These are phyloP conservation scores for Syngnathus scovelli DNA, from an alignment of 2,113 vertebrate species.

Conservation along the genomic window DNA sequence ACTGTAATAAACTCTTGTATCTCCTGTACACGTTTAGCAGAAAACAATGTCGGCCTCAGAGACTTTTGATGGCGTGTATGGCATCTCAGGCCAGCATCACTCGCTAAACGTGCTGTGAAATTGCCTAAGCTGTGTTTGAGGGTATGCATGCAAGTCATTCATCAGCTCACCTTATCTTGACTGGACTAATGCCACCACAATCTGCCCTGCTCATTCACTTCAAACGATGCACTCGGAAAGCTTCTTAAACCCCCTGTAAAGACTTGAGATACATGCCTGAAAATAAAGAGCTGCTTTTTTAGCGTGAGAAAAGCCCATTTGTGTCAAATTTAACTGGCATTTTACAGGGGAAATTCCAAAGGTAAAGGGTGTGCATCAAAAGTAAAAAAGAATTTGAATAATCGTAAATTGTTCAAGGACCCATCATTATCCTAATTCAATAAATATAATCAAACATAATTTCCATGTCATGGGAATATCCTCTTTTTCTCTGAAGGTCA, in stretches of 20 bases:
- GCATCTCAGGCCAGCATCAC: not conserved
- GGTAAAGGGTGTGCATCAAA: not conserved
- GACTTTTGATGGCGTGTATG: not conserved
- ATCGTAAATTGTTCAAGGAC: not conserved
- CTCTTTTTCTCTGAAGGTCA: no score
- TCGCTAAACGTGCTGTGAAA: slow-evolving; percentile 59
- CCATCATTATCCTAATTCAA: not conserved
- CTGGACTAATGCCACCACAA: slow-evolving; percentile 50
- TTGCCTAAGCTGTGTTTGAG: slow-evolving; percentile 64
- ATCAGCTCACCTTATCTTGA: slow-evolving; percentile 71
- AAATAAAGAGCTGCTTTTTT: not conserved
- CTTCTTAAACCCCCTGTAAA: slow-evolving; percentile 66
- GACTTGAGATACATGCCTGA: slow-evolving; percentile 24
- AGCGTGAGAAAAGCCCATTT: not conserved
- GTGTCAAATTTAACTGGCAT: not conserved
- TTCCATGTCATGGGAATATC: no score
- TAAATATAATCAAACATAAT: no score
- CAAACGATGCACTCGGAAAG: slow-evolving; percentile 64
- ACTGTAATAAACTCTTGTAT: no score
- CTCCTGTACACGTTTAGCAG: not conserved
- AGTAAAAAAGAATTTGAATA: not conserved
- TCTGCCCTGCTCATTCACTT: slow-evolving; percentile 65
- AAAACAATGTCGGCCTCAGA: not conserved
- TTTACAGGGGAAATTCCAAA: not conserved
- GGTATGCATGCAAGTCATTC: slow-evolving; percentile 62